Evolutionary conservation across 1,140 invertebrate species (phyloP), one percentile per base, ranked within the genome.

Genomic region (Acromyrmex heyeri): DNA sequence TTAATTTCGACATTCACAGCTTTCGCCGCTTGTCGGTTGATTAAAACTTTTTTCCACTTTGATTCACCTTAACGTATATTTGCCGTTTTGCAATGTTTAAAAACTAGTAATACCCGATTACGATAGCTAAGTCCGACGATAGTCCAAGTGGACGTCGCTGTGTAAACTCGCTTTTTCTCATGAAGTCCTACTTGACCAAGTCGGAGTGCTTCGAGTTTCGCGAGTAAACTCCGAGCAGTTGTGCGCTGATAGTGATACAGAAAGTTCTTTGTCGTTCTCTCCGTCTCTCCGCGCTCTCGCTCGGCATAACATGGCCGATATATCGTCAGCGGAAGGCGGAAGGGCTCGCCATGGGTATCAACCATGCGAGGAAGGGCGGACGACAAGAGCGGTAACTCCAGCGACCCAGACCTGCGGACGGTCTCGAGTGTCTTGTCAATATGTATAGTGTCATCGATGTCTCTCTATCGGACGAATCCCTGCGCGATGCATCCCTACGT

Each of bases 401-500:
- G 86, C 89, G 88, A 78, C 83, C 86, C 90, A 89, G 87, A 93
- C 75, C 87, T 88, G 87, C 87, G 85, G 91, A 86, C 90, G 93
- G 92, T 92, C 91, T 94, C 93, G 91, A 94, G 93, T 94, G 93
- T 93, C 94, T 94, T 94, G 94, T 94, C 94, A 94, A 94, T 94
- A 94, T 94, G 94, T 94, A 94, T 94, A 94, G 93, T 94, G 93
- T 94, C 94, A 94, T 94, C 94, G 93, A 94, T 94, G 93, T 94
- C 93, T 94, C 93, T 93, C 91, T 91, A 92, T 88, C 86, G 92
- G 91, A 92, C 92, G 93, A 92, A 88, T 91, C 89, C 89, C 86
- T 83, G 76, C 77, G 69, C 77, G 62, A 77, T 81, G 89, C 88
- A 82, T 81, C 88, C 70, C 85, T 69, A 57, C 21, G 85, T 90